Evolutionary conservation across 2,888 invertebrate genomes (phyloP).

Genomic region (Philereme transversata): DNA sequence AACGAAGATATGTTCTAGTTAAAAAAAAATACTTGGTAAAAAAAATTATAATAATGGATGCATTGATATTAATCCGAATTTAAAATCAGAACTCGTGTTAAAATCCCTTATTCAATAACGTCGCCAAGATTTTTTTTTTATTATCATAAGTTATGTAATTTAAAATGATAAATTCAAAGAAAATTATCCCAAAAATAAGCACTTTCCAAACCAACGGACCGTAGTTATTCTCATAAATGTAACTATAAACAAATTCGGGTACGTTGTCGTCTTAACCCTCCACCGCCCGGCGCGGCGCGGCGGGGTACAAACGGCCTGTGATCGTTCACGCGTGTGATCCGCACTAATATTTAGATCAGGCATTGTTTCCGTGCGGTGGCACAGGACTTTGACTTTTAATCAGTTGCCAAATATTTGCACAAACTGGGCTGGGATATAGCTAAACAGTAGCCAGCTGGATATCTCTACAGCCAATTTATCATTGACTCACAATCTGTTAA

Average conservation of each 20-base stretch:
- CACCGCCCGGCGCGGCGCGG: not conserved
- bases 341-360: conserved; percentile 76
- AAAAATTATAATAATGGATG: too few relatives aligned
- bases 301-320: conserved; percentile 58
- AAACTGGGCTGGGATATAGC: conserved; percentile 25
- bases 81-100: too few relatives aligned
- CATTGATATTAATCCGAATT: too few relatives aligned
- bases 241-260: conserved; percentile 26
- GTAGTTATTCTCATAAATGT: conserved; percentile 25
- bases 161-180: too few relatives aligned
- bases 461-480: not conserved
- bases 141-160: too few relatives aligned
- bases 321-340: conserved; percentile 71
- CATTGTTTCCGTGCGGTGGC: conserved; percentile 46
- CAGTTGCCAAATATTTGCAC: conserved; percentile 75
- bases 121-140: too few relatives aligned
- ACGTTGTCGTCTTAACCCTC: conserved; percentile 33
- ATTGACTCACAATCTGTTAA: too few relatives aligned
- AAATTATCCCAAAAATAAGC: not conserved
- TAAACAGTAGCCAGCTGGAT: conserved; percentile 1
- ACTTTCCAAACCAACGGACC: conserved; percentile 21
- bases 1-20: too few relatives aligned
- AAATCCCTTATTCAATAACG: too few relatives aligned
- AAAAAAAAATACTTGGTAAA: too few relatives aligned
- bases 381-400: conserved; percentile 74